These are phyloP conservation scores for Heliconius congener DNA, from an alignment of 1,140 invertebrate genomes.

Conservation along the genomic window DNA sequence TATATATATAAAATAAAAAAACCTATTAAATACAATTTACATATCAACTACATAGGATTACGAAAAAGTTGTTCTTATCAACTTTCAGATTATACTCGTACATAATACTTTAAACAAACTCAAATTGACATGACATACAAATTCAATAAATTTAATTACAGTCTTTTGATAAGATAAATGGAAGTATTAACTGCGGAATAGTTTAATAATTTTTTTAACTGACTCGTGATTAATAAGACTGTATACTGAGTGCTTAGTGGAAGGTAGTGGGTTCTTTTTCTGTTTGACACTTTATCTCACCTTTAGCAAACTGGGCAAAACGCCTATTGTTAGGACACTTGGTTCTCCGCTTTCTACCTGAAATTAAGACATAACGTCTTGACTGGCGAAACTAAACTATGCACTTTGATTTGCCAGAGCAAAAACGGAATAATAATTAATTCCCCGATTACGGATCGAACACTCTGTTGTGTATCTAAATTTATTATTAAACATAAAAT, in stretches of 20 bases:
- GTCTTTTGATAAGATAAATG: conserved; percentile 18
- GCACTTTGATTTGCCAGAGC: too few species aligned
- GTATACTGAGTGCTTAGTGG: neutral
- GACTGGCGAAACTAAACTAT: too few species aligned
- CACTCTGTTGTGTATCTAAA: too few species aligned
- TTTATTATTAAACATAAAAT: too few species aligned
- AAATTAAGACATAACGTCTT: too few species aligned
- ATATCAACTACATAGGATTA: neutral
- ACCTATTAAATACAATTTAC: neutral
- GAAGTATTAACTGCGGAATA: neutral
- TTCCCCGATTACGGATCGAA: too few species aligned
- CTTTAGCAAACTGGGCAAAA: too few species aligned
- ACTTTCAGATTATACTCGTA: neutral
- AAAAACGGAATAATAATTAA: too few species aligned
- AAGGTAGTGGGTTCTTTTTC: neutral
- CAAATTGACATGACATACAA: conserved; percentile 20
- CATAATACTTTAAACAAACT: conserved; percentile 20
- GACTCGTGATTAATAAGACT: neutral
- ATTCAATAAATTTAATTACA: conserved; percentile 18
- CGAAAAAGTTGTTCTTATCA: neutral
- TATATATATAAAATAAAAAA: neutral
- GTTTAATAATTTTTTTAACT: neutral
- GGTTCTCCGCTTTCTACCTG: too few species aligned
- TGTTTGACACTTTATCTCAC: too few species aligned
- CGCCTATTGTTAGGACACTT: too few species aligned